Evolutionary conservation across 2,113 vertebrate genomes (phyloP), one percentile per base, ranked within the genome.

Genomic region (Pycnonotus jocosus): DNA sequence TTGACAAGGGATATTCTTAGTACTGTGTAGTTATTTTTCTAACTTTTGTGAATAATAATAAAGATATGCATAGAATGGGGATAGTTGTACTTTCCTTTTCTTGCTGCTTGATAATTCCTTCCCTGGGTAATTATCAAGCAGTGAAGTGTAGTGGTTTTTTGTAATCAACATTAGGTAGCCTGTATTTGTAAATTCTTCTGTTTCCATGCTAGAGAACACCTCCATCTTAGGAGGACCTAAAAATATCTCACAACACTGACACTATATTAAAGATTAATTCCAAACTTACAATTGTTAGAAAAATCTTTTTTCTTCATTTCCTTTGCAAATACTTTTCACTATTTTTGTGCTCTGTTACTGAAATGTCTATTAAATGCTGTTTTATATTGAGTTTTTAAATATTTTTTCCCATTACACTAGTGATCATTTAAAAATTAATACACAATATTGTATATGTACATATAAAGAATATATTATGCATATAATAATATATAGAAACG

Each of bases 111-210:
- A 44, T 23, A 35, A 7, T 42, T 77, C 2, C 2, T 65, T 91
- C 30, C 20, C 68, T 30, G 6, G 2, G 5, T 50, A 61, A 40
- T 37, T 58, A 60, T 21, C 16, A 81, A 85, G 30, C 24, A 65
- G 2, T 1, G 33, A 73, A 5, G 3, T 51, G 51, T 64, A 50
- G 4, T 21, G 9, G 30, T 14, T 56, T 37, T 40, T 80, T 54
- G 2, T 31, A 53, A 37, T 21, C 2, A 0, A 9, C 45, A 37
- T 40, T 70, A 62, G 57, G 6, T 12, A 57, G 2, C 4, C 7
- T 81, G 4, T 30, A 40, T 42, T 64, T 87, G 25, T 33, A 66
- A 81, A 58, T 45, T 61, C 12, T 48, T 5, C 37, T 35, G 5
- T 73, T 94, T 81, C 18, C 16, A 35, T 31, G 1, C 24, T 45